Conservation (phyloP, 1,140 invertebrate species). For the Monomorium pharaonis region DNA sequence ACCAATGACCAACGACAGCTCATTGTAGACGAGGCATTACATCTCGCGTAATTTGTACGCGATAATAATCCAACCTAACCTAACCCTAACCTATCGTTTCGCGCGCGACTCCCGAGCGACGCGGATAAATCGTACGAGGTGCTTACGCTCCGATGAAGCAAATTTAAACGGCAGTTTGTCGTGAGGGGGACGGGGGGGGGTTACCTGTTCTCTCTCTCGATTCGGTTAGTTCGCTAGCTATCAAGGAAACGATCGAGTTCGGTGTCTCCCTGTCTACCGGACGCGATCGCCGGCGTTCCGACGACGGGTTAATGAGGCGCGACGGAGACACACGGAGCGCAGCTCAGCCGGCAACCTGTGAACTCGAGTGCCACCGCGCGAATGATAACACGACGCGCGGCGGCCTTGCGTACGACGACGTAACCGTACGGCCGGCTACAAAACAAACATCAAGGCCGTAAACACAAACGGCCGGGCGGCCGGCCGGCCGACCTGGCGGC, state of each 20-base stretch:
- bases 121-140: neutral
- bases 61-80: neutral
- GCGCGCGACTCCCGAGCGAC: neutral
- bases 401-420: neutral
- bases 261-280: neutral
- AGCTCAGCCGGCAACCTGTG: neutral
- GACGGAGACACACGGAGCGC: neutral
- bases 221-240: neutral
- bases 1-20: too few species aligned
- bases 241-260: neutral
- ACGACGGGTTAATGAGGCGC: neutral
- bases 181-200: too few species aligned
- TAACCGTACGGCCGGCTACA: neutral
- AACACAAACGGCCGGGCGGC: too few species aligned
- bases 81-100: neutral
- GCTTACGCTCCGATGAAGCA: neutral
- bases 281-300: neutral
- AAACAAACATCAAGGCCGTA: slow-evolving; percentile 13
- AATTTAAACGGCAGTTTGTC: neutral
- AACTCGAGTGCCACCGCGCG: neutral
- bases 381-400: neutral
- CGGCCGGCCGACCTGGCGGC: neutral
- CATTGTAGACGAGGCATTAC: too few species aligned
- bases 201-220: neutral
- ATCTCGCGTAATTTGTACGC: neutral